Percentiles rank a stretch among this genome's conserved stretches.
Conservation (phyloP, 2,797 vertebrate genomes). For the Spinus pinus region DNA sequence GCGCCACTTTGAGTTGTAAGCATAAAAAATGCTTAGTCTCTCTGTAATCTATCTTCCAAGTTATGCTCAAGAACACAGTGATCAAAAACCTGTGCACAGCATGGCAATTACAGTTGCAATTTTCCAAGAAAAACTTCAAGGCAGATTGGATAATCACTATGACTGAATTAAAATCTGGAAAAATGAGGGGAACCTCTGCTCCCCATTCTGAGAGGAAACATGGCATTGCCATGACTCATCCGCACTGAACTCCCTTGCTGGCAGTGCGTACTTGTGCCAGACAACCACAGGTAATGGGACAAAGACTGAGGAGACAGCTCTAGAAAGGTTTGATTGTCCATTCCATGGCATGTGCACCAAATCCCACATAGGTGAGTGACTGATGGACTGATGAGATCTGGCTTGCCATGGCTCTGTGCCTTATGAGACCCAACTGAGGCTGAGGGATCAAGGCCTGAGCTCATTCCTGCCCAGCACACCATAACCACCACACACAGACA, state of each 20-base stretch:
- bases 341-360: neutral
- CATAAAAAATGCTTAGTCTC: slow-evolving; percentile 8
- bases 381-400: neutral
- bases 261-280: rapidly evolving
- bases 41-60: slow-evolving; percentile 31
- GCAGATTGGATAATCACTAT: neutral
- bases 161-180: neutral
- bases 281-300: neutral
- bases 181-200: rapidly evolving
- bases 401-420: neutral
- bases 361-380: neutral
- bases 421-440: neutral
- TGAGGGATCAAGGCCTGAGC: neutral
- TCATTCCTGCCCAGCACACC: neutral
- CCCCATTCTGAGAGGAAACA: neutral
- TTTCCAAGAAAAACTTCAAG: neutral
- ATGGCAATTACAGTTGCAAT: neutral
- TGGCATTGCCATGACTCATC: neutral
- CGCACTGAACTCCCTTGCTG: neutral
- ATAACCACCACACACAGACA: rapidly evolving
- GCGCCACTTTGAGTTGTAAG: neutral
- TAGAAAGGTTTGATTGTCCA: neutral
- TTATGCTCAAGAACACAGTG: neutral
- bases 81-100: slow-evolving; percentile 3
- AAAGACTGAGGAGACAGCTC: neutral